Percentiles rank a stretch among this genome's conserved stretches.
Evolutionary conservation across 2,888 invertebrate genomes (phyloP).

Genomic region (Rhagonycha lutea): DNA sequence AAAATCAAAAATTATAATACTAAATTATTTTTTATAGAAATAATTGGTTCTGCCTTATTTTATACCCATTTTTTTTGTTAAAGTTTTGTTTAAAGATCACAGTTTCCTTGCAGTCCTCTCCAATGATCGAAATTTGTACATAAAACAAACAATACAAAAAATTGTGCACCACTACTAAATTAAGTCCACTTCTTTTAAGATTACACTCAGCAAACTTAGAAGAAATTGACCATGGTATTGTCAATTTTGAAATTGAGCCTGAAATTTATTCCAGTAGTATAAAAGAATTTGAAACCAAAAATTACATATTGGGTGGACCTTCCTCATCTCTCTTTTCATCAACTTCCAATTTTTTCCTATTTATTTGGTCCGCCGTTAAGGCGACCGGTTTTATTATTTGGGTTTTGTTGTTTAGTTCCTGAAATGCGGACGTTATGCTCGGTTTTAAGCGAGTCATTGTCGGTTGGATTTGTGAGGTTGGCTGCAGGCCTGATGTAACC

Average conservation of each 20-base stretch:
- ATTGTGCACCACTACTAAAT: neutral
- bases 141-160: conserved; percentile 8
- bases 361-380: neutral
- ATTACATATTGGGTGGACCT: neutral
- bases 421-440: conserved; percentile 79
- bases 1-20: conserved; percentile 1
- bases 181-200: neutral
- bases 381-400: conserved; percentile 65
- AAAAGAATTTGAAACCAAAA: neutral
- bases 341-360: neutral
- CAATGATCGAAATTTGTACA: conserved; percentile 27
- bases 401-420: neutral
- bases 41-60: conserved; percentile 23
- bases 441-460: conserved; percentile 73
- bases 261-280: neutral
- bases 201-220: neutral
- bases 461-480: neutral
- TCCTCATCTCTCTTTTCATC: neutral
- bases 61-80: conserved; percentile 30
- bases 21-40: conserved; percentile 2
- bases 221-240: neutral
- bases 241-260: neutral
- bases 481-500: conserved; percentile 49
- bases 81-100: conserved; percentile 40
- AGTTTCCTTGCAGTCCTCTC: conserved; percentile 49